A percentile compares a stretch with the other conserved stretches of the same genome.
Evolutionary conservation across 2,888 invertebrate genomes (phyloP).

Genomic region (Lithodes maja): DNA sequence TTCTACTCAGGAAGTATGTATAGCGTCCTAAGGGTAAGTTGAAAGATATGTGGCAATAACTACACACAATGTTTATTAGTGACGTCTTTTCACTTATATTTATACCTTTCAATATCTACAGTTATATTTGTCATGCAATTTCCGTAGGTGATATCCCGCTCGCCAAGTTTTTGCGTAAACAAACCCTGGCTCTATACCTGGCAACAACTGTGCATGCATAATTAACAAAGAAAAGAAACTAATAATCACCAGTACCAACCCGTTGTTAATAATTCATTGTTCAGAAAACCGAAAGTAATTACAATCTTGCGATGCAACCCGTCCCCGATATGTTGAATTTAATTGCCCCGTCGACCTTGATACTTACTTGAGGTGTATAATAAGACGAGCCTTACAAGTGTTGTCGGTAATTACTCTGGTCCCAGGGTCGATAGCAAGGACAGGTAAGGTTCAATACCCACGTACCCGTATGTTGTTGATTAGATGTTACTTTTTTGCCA

Average conservation of each 20-base stretch:
- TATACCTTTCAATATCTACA: no score
- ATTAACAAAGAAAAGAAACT: neutral
- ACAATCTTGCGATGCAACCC: neutral
- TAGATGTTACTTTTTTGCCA: neutral
- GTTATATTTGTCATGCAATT: neutral
- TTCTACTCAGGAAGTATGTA: no score
- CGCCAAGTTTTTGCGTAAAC: neutral
- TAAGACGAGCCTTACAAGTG: neutral
- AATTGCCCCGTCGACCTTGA: neutral
- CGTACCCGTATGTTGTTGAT: neutral
- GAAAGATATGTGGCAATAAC: no score
- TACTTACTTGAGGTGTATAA: neutral
- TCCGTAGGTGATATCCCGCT: neutral
- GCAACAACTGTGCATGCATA: neutral
- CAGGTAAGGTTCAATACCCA: neutral
- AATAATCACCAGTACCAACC: neutral
- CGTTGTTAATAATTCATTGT: neutral
- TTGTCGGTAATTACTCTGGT: neutral
- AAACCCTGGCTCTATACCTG: neutral
- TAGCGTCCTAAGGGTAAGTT: no score
- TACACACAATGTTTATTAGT: no score
- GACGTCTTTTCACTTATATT: no score
- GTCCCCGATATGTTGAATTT: neutral
- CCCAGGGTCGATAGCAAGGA: neutral
- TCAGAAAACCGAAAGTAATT: neutral